Evolutionary conservation across 2,113 vertebrate species (phyloP).

Genomic region (Ursus arctos): DNA sequence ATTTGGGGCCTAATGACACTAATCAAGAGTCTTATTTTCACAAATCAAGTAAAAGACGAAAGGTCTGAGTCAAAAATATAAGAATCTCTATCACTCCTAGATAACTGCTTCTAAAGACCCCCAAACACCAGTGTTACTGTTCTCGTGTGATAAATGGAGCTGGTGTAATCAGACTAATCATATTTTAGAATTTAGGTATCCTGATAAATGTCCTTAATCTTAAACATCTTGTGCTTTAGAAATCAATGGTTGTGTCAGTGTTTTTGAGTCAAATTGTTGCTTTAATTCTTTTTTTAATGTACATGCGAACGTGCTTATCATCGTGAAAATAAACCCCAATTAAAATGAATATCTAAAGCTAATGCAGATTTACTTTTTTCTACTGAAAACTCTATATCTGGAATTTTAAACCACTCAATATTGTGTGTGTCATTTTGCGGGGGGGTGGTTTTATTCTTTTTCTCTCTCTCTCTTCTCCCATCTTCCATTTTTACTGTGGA

Average conservation of each 20-base stretch:
- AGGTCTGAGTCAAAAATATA: background rate
- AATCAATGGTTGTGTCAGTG: background rate
- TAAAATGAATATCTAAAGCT: background rate
- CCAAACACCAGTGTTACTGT: background rate
- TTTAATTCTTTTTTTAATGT: background rate
- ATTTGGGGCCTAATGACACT: background rate
- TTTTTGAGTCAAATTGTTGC: background rate
- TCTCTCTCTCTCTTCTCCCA: too few species aligned
- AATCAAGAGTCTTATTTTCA: background rate
- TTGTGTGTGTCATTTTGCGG: background rate
- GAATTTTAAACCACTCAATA: background rate
- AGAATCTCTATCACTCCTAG: background rate
- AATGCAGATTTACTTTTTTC: background rate
- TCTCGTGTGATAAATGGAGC: background rate
- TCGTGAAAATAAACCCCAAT: background rate
- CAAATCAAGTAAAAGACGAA: background rate
- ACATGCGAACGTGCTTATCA: background rate
- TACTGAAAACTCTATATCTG: conserved; percentile 17
- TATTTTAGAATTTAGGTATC: background rate
- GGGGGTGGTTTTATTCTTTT: background rate
- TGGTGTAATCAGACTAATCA: background rate
- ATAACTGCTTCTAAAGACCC: background rate
- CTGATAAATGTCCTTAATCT: background rate
- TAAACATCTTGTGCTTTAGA: background rate
- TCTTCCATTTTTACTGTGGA: conserved; percentile 77